phyloP scores from a whole-genome alignment of 1,140 invertebrate genomes.

The Lepidurus apus region DNA sequence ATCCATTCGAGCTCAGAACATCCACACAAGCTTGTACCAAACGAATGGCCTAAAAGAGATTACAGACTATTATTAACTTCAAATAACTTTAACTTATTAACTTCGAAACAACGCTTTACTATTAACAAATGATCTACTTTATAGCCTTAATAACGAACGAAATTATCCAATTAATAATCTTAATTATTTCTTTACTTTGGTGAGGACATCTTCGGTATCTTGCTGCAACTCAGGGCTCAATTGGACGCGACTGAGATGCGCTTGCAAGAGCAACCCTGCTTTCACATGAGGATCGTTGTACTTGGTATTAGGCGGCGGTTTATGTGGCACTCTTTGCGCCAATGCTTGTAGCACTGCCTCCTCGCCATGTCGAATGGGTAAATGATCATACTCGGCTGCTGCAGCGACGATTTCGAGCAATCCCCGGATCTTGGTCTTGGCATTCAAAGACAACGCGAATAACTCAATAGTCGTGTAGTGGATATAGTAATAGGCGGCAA shows the following conservation, averaged over 20 bases:
- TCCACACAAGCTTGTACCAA: slow-evolving; percentile 98
- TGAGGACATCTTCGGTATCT: slow-evolving; percentile 86
- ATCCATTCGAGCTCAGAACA: slow-evolving; percentile 95
- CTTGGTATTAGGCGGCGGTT: slow-evolving; percentile 56
- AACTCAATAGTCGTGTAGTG: slow-evolving; percentile 98
- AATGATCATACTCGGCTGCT: slow-evolving; percentile 91
- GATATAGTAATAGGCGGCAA: slow-evolving; percentile 99
- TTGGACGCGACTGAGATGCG: slow-evolving; percentile 89
- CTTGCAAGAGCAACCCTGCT: slow-evolving; percentile 90
- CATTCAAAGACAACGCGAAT: slow-evolving; percentile 93
- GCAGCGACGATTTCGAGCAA: slow-evolving; percentile 96
- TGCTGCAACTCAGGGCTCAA: slow-evolving; percentile 92
- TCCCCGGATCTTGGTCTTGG: slow-evolving; percentile 94
- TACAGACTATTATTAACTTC: not conserved
- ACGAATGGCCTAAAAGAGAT: slow-evolving; percentile 43
- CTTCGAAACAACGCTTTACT: not conserved
- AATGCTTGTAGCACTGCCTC: slow-evolving; percentile 81
- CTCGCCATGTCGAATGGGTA: slow-evolving; percentile 92
- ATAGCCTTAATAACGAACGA: not conserved
- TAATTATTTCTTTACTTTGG: slow-evolving; percentile 52
- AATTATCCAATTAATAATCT: not conserved
- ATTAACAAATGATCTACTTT: not conserved
- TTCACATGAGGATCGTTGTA: slow-evolving; percentile 98
- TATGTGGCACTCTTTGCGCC: slow-evolving; percentile 70
- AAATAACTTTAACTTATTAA: no score